phyloP scores from a whole-genome alignment of 37 sponge, comb jelly and placozoan species.

The Cliona cf. orientalis region DNA sequence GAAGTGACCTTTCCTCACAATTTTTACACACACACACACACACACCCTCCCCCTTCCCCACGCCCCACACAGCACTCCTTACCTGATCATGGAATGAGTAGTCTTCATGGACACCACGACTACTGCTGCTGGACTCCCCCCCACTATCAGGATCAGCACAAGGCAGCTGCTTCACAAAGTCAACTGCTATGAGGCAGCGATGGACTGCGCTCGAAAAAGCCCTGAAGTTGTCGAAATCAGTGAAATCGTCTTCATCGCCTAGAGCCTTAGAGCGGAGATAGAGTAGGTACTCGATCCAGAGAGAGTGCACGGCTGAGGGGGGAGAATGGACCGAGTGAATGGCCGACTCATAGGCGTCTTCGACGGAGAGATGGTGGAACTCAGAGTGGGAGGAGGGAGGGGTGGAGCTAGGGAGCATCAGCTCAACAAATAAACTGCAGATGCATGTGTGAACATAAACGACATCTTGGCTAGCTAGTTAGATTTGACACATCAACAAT shows the following conservation, averaged over 20 bases:
- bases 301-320: background rate
- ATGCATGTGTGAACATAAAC: too few species aligned
- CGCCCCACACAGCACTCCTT: background rate
- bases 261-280: background rate
- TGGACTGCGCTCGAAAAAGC: too few species aligned
- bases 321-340: slow-evolving; percentile 24
- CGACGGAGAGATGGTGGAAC: slow-evolving; percentile 9
- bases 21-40: too few species aligned
- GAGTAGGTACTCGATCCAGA: slow-evolving; percentile 51
- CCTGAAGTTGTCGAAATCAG: too few species aligned
- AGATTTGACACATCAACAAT: background rate
- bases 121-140: too few species aligned
- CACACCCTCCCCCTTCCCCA: too few species aligned
- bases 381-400: background rate
- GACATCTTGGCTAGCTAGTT: background rate
- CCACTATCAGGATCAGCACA: too few species aligned
- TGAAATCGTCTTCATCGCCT: background rate
- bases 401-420: background rate
- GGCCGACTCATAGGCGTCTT: slow-evolving; percentile 60
- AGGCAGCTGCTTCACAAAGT: background rate
- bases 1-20: too few species aligned
- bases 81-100: slow-evolving; percentile 59
- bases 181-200: slow-evolving; percentile 43
- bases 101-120: too few species aligned
- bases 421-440: slow-evolving; percentile 43